These are phyloP conservation scores for Felis catus DNA, from an alignment of 2,113 vertebrate genomes.

Conservation along the genomic window DNA sequence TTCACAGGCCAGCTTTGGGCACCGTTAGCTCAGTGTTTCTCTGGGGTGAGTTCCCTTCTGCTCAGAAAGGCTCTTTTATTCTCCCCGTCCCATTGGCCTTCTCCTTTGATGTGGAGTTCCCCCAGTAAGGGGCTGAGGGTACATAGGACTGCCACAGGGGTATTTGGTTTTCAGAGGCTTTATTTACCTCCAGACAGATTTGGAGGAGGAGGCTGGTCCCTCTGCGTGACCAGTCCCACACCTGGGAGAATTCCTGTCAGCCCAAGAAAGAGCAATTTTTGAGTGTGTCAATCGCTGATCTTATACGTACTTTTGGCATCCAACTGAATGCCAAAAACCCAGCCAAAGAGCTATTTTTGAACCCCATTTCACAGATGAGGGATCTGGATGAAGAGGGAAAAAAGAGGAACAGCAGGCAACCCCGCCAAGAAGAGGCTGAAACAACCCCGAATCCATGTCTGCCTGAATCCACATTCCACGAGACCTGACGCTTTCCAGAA, in stretches of 20 bases:
- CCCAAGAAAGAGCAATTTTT: neutral
- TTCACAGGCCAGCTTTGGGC: slow-evolving; percentile 74
- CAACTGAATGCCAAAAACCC: neutral
- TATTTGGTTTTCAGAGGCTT: neutral
- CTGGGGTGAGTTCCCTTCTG: slow-evolving; percentile 58
- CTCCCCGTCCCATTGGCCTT: neutral
- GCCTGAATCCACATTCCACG: neutral
- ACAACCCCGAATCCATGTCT: neutral
- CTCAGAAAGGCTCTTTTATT: slow-evolving; percentile 76
- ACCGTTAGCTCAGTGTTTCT: slow-evolving; percentile 51
- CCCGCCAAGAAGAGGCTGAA: neutral
- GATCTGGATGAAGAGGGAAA: neutral
- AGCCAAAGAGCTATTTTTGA: neutral
- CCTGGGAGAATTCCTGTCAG: neutral
- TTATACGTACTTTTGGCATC: neutral
- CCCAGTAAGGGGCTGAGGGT: neutral
- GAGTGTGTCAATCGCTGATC: neutral
- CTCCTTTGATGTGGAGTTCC: neutral
- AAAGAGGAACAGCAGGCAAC: neutral
- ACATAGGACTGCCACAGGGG: neutral
- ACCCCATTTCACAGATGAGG: neutral
- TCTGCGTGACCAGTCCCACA: neutral
- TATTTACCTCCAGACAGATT: neutral
- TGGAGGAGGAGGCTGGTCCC: neutral
- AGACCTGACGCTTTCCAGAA: neutral